A percentile compares a stretch with the other conserved stretches of the same genome.
Evolutionary conservation across 2,113 vertebrate genomes (phyloP).

Genomic region (Larimichthys crocea): DNA sequence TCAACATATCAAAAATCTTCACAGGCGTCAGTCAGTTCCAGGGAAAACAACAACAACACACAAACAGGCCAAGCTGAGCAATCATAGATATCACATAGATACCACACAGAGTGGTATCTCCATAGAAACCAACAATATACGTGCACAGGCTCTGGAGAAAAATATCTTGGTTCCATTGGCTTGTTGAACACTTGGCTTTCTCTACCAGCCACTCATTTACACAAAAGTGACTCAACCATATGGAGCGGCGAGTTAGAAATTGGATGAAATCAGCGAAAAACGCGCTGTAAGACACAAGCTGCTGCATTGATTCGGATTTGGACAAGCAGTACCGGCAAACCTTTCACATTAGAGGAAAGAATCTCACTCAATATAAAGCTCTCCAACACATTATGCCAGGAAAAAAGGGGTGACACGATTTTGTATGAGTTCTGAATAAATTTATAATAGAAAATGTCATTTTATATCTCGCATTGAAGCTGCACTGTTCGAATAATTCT

Average conservation of each 20-base stretch:
- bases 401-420: not conserved
- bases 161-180: not conserved
- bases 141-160: not conserved
- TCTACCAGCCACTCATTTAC: not conserved
- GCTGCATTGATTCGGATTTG: not conserved
- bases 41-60: not conserved
- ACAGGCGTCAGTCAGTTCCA: not conserved
- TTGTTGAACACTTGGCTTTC: not conserved
- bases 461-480: constrained; percentile 5
- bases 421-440: not conserved
- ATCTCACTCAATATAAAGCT: not conserved
- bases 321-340: not conserved
- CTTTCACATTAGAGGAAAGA: not conserved
- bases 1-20: not conserved
- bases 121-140: not conserved
- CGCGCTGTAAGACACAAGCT: not conserved
- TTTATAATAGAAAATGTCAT: not conserved
- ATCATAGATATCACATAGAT: not conserved
- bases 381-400: no score
- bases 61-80: not conserved
- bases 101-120: not conserved
- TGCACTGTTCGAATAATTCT: constrained; percentile 15
- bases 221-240: not conserved
- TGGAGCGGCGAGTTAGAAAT: not conserved
- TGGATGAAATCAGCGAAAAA: not conserved